phyloP scores from a whole-genome alignment of 2,888 invertebrate genomes.

The Aphidius colemani region DNA sequence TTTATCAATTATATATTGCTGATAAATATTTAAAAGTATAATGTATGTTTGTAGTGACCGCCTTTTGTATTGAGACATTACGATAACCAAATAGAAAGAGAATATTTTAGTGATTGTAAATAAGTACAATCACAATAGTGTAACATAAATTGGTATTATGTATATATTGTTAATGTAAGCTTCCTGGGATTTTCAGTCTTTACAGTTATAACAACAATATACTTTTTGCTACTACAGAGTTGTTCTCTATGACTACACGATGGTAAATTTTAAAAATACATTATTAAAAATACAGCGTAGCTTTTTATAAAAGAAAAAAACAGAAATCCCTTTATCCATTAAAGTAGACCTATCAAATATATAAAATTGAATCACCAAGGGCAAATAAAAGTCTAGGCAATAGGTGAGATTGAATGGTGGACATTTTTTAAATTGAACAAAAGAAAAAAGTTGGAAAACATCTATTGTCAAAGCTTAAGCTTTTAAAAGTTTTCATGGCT shows the following conservation, averaged over 20 bases:
- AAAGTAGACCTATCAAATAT: constrained; percentile 5
- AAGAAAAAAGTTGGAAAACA: too few species aligned
- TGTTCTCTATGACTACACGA: too few species aligned
- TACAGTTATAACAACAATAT: background rate
- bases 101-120: constrained; percentile 32
- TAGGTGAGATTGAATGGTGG: too few species aligned
- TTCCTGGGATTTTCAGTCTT: constrained; percentile 18
- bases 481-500: too few species aligned
- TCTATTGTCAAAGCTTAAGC: too few species aligned
- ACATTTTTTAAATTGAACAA: too few species aligned
- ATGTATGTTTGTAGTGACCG: constrained; percentile 20
- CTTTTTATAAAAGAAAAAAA: background rate
- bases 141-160: constrained; percentile 27
- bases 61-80: constrained; percentile 20
- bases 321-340: background rate
- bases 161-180: constrained; percentile 27
- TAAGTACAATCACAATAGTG: constrained; percentile 32
- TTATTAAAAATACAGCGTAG: background rate
- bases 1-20: background rate
- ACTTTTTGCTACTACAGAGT: too few species aligned
- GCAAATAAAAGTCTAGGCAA: too few species aligned
- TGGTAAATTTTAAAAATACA: background rate
- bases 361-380: too few species aligned
- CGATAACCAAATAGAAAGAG: constrained; percentile 7
- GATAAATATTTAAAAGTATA: background rate